Percentiles rank a stretch among this genome's conserved stretches.
These are phyloP conservation scores for Calyptomena viridis DNA, from an alignment of 2,113 vertebrate genomes.

Conservation along the genomic window DNA sequence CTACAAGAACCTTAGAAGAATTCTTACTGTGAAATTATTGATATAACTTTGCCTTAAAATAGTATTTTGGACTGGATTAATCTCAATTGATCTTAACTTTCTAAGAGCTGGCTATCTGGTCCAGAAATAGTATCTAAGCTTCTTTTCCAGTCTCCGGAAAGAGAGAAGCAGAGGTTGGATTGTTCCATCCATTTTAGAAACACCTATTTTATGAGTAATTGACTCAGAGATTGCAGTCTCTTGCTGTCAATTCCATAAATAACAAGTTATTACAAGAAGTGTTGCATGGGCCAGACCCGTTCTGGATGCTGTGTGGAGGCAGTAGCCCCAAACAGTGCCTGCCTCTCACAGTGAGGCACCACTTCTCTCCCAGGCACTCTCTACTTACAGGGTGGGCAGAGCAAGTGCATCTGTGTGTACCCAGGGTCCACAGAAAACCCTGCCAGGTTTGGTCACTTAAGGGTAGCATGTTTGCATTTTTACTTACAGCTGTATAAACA, in stretches of 20 bases:
- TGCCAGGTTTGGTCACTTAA: not conserved
- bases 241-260: not conserved
- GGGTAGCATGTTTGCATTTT: not conserved
- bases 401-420: not conserved
- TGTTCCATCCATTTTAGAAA: not conserved
- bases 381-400: not conserved
- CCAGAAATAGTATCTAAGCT: not conserved
- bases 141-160: not conserved
- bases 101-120: not conserved
- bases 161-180: not conserved
- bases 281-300: not conserved
- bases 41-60: not conserved
- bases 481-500: not conserved
- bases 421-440: not conserved
- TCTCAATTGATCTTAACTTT: not conserved
- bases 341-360: rapidly evolving
- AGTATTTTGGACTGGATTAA: not conserved
- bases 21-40: not conserved
- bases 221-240: not conserved
- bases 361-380: not conserved
- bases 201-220: not conserved
- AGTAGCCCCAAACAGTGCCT: not conserved
- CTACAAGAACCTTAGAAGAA: not conserved
- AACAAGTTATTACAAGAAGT: rapidly evolving
- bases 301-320: not conserved